Evolutionary conservation across 2,888 invertebrate genomes (phyloP).

Genomic region (Linnaemya vulpina): DNA sequence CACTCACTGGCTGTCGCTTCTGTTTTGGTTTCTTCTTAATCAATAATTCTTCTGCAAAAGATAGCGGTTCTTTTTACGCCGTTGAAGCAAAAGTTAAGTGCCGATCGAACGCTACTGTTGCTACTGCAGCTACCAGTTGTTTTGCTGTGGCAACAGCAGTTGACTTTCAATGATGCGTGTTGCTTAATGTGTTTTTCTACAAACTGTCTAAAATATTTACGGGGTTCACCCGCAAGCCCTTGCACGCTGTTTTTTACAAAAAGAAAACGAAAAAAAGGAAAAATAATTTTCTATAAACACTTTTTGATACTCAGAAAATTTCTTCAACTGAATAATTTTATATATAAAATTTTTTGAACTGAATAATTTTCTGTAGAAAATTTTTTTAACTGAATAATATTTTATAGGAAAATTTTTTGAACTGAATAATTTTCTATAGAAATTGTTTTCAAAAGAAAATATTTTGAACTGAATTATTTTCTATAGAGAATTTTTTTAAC

Average conservation of each 20-base stretch:
- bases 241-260: no score
- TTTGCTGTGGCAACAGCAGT: slow-evolving; percentile 58
- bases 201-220: slow-evolving; percentile 40
- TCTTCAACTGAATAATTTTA: not conserved
- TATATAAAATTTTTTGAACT: not conserved
- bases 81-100: slow-evolving; percentile 18
- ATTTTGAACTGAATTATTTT: not conserved
- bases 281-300: not conserved
- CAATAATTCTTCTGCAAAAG: slow-evolving; percentile 48
- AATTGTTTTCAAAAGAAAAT: not conserved
- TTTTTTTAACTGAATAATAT: not conserved
- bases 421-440: not conserved
- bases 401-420: not conserved
- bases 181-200: not conserved
- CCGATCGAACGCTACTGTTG: not conserved
- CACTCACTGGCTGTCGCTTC: slow-evolving; percentile 14
- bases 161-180: slow-evolving; percentile 36
- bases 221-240: slow-evolving; percentile 64
- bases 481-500: not conserved
- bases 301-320: not conserved
- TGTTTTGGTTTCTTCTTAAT: slow-evolving; percentile 37
- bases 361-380: not conserved
- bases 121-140: slow-evolving; percentile 15
- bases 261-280: no score
- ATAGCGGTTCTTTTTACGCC: slow-evolving; percentile 58